These are phyloP conservation scores for Lamproptera curius DNA, from an alignment of 2,888 invertebrate genomes.

Conservation along the genomic window DNA sequence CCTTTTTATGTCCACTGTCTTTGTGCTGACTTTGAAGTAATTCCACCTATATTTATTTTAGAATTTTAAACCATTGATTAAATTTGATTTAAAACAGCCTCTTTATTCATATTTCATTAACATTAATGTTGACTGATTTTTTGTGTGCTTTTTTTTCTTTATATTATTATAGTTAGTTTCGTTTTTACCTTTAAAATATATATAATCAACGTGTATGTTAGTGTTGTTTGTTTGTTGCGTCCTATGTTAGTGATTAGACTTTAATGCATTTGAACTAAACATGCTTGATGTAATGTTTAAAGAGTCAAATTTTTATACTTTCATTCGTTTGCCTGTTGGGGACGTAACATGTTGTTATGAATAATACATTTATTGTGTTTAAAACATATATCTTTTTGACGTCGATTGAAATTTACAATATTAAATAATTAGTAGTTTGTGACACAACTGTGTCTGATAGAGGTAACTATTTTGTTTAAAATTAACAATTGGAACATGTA, in stretches of 20 bases:
- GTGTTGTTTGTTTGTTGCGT: neutral
- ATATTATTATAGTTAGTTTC: conserved; percentile 1
- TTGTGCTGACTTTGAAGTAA: no score
- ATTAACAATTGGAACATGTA: no score
- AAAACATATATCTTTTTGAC: neutral
- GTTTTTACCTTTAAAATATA: conserved; percentile 10
- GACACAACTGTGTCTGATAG: no score
- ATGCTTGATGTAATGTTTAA: neutral
- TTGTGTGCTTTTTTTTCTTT: conserved; percentile 10
- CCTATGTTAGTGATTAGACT: neutral
- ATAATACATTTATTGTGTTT: neutral
- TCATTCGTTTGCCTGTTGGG: conserved; percentile 1
- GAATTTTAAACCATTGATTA: no score
- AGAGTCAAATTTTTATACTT: neutral
- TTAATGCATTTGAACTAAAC: neutral
- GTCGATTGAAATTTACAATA: neutral
- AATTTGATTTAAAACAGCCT: no score
- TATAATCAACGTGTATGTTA: neutral
- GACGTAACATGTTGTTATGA: conserved; percentile 2
- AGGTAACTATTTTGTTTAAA: no score
- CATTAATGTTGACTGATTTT: conserved; percentile 18
- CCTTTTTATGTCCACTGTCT: no score
- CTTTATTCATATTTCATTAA: neutral
- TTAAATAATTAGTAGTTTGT: no score
- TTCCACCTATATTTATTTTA: no score